These are phyloP conservation scores for Sylvietta virens DNA, from an alignment of 2,113 vertebrate genomes.

Conservation along the genomic window DNA sequence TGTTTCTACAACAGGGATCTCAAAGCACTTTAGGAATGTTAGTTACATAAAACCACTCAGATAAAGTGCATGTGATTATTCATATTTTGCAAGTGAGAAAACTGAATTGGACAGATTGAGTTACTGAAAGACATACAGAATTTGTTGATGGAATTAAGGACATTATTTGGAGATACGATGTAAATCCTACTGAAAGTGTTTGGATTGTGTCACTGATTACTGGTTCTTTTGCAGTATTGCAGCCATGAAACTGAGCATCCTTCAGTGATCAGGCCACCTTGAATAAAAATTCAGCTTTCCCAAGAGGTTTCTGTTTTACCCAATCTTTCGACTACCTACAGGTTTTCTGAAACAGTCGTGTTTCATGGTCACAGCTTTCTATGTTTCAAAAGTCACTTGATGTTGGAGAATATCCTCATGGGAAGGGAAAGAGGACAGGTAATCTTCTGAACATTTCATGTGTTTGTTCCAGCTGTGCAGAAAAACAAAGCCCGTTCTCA, in stretches of 20 bases:
- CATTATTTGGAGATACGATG: background rate
- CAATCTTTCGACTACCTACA: background rate
- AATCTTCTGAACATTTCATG: background rate
- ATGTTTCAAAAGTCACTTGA: background rate
- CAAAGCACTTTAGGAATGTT: background rate
- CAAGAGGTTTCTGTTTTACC: background rate
- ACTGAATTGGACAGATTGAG: background rate
- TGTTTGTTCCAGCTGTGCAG: background rate
- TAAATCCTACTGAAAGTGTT: background rate
- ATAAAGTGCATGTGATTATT: background rate
- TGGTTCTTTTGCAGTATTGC: background rate
- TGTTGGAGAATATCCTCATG: background rate
- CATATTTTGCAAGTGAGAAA: background rate
- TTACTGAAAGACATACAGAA: background rate
- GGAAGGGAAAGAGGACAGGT: background rate
- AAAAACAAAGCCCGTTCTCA: background rate
- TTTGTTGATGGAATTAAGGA: background rate
- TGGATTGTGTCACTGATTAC: background rate
- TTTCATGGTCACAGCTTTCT: background rate
- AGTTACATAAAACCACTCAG: background rate
- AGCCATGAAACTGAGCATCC: background rate
- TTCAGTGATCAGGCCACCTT: background rate
- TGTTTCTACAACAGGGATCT: slow-evolving; percentile 22
- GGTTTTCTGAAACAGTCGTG: background rate
- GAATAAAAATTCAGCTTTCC: background rate